phyloP scores from a whole-genome alignment of 2,113 vertebrate species.

The Ellobius talpinus region DNA sequence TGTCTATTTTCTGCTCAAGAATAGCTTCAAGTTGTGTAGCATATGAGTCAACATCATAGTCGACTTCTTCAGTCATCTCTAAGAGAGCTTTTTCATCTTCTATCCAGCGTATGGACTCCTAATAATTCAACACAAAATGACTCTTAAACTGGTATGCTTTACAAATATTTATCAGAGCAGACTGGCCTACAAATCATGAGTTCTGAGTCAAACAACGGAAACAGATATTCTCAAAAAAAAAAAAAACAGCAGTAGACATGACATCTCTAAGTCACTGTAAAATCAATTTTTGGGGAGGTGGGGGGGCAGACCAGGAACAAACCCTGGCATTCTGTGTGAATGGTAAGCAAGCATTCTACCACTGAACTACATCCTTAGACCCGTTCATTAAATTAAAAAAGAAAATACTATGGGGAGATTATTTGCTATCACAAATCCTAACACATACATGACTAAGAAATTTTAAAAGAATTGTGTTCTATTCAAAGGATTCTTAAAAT shows the following conservation, averaged over 20 bases:
- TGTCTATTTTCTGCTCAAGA: slow-evolving; percentile 98
- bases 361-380: neutral
- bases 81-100: slow-evolving; percentile 97
- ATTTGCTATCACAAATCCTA: neutral
- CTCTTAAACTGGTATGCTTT: neutral
- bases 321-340: neutral
- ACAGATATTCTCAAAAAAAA: slow-evolving; percentile 28
- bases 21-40: slow-evolving; percentile 98
- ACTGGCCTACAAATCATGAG: slow-evolving; percentile 22
- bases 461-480: neutral
- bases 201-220: slow-evolving; percentile 38
- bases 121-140: slow-evolving; percentile 40
- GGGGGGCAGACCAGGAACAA: neutral
- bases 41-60: slow-evolving; percentile 97
- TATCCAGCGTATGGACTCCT: slow-evolving; percentile 98
- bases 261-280: neutral
- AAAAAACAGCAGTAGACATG: neutral
- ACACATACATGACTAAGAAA: neutral
- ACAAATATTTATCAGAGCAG: neutral
- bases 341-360: neutral
- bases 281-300: neutral
- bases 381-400: neutral
- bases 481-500: neutral
- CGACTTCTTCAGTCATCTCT: slow-evolving; percentile 99
- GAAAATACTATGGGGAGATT: neutral